Base-by-base conservation (phyloP, 2,113 vertebrate genomes). In the Fulica atra region DNA sequence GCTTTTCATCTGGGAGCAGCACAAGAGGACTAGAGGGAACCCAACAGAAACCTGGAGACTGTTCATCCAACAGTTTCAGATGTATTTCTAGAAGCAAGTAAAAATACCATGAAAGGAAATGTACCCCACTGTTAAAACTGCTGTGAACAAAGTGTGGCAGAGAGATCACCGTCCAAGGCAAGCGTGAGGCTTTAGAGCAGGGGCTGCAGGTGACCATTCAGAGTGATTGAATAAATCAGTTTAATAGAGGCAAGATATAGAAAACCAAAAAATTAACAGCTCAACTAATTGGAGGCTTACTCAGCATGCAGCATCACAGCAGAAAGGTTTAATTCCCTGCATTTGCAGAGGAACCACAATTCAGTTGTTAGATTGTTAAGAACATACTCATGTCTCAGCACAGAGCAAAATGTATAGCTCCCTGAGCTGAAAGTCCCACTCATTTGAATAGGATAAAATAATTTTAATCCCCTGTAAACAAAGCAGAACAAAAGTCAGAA, bases 261-360 rank as follows among this genome's bases (percentile, higher is more conserved):
- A 91, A 93, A 92, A n/a, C 53, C 29, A 31, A 74, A 83, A 91
- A 95, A 71, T 44, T 95, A 95, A 72, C 76, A 87, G 20, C 57
- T 91, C 18, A 69, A 4, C 48, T 87, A 76, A 86, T 85, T 91
- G 81, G 53, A 79, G 70, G 33, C 64, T 89, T 71, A 85, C 57
- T 86, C 65, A 69, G 93, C 81, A 60, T 68, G 86, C 80, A 86
- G 48, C 29, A 76, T 40, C 65, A 87, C 48, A 74, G 20, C 57
- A 72, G 57, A 79, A 74, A 92, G 31, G 65, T 89, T 84, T 66
- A 81, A 92, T 61, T 91, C 72, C 13, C 36, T 72, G 18, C 38
- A 76, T 94, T 89, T 94, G 87, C 14, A 65, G 42, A 82, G 14
- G 26, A 29, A 38, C 33, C 44, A 53, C 44, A 82, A 50, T 79